These are phyloP conservation scores for Alethe diademata DNA, from an alignment of 2,113 vertebrate species.

Conservation along the genomic window DNA sequence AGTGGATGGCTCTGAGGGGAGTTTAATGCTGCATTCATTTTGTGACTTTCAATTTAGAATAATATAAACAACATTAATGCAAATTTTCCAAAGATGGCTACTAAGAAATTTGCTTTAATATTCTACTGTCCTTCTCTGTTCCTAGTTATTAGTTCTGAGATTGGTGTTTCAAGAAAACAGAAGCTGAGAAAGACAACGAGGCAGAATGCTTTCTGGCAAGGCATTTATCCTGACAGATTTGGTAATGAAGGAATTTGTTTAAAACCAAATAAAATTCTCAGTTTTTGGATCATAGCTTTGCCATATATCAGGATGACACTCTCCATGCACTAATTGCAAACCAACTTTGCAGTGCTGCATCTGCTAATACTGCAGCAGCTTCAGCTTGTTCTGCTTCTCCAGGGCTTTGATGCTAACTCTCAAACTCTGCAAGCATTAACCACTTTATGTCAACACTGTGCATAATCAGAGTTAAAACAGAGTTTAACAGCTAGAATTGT, in stretches of 20 bases:
- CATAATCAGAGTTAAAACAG: not conserved
- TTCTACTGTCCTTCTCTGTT: accelerated
- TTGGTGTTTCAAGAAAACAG: not conserved
- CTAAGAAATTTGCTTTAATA: not conserved
- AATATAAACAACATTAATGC: not conserved
- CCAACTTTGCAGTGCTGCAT: not conserved
- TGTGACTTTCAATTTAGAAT: not conserved
- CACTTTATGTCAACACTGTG: not conserved
- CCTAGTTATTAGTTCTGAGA: not conserved
- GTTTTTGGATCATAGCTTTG: not conserved
- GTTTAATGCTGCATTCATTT: not conserved
- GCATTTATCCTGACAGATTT: not conserved
- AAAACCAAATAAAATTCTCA: not conserved
- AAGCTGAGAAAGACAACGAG: not conserved
- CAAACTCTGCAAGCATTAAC: not conserved
- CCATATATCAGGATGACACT: not conserved
- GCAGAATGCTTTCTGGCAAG: not conserved
- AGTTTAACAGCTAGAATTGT: not conserved
- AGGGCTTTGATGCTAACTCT: not conserved
- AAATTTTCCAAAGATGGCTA: not conserved
- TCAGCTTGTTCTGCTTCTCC: not conserved
- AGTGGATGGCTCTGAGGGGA: not conserved
- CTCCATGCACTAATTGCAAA: not conserved
- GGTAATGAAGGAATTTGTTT: not conserved
- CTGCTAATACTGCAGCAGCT: not conserved